Percentiles rank a stretch among this genome's conserved stretches.
Conservation (phyloP, 1,140 invertebrate genomes). For the Bradysia coprophila region DNA sequence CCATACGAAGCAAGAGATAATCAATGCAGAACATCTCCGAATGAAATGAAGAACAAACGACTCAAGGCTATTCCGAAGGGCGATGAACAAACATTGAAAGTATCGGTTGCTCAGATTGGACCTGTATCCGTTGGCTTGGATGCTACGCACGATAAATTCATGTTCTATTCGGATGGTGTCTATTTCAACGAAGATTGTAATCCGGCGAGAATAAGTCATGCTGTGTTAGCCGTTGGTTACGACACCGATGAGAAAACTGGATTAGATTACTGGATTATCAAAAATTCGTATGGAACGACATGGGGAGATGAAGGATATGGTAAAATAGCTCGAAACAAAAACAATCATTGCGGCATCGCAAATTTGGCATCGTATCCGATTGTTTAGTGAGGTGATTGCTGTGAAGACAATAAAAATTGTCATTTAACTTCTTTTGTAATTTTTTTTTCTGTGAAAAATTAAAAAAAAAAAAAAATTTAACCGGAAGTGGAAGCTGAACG, state of each 20-base stretch:
- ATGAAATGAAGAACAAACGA: conserved; percentile 65
- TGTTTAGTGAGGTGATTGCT: too few species aligned
- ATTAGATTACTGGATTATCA: conserved; percentile 54
- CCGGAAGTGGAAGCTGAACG: too few species aligned
- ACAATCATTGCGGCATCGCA: conserved; percentile 62
- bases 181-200: conserved; percentile 41
- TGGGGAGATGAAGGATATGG: conserved; percentile 62
- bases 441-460: conserved; percentile 26
- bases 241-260: conserved; percentile 40
- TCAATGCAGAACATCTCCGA: conserved; percentile 40
- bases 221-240: conserved; percentile 69
- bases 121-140: conserved; percentile 78
- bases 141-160: conserved; percentile 50
- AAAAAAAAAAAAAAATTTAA: too few species aligned
- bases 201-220: conserved; percentile 47
- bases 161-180: conserved; percentile 33
- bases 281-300: conserved; percentile 45
- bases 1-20: conserved; percentile 26
- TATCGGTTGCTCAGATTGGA: conserved; percentile 68
- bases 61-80: conserved; percentile 65
- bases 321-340: conserved; percentile 49
- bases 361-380: conserved; percentile 43
- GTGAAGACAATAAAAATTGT: too few species aligned
- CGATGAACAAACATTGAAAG: conserved; percentile 47
- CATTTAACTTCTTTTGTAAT: too few species aligned